These are phyloP conservation scores for Amniataba percoides DNA, from an alignment of 2,797 vertebrate genomes.

Conservation along the genomic window DNA sequence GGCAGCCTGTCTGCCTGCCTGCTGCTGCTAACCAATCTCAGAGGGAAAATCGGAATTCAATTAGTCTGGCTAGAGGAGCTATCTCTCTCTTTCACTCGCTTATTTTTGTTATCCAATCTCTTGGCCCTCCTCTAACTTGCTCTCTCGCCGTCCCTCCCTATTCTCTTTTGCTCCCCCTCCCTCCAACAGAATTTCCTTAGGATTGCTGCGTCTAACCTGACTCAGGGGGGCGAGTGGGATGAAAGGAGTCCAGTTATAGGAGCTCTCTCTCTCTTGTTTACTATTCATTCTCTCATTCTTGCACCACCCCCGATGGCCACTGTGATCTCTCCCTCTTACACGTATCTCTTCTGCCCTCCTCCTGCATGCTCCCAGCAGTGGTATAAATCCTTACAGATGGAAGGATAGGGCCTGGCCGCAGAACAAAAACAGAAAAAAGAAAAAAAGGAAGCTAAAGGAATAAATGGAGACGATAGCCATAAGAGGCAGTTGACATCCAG, in stretches of 20 bases:
- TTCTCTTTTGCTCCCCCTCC: slow-evolving; percentile 16
- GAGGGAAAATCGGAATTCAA: slow-evolving; percentile 81
- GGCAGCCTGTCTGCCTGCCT: slow-evolving; percentile 76
- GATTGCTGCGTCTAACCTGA: slow-evolving; percentile 32
- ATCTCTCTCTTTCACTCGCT: slow-evolving; percentile 47
- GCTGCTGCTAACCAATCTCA: slow-evolving; percentile 79
- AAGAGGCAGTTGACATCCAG: slow-evolving; percentile 66
- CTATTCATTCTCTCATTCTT: slow-evolving; percentile 60
- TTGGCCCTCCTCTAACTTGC: slow-evolving; percentile 43
- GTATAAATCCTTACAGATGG: slow-evolving; percentile 69
- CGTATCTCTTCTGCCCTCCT: slow-evolving; percentile 31
- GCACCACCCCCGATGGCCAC: slow-evolving; percentile 58
- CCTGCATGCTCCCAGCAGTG: slow-evolving; percentile 34
- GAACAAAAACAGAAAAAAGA: slow-evolving; percentile 3
- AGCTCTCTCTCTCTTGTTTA: slow-evolving; percentile 60
- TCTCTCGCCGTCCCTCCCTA: slow-evolving; percentile 25
- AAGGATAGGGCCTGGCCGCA: slow-evolving; percentile 37
- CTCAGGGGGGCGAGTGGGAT: slow-evolving; percentile 51
- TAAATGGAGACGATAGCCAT: slow-evolving; percentile 52
- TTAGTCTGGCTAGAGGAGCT: slow-evolving; percentile 73
- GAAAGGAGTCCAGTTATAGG: slow-evolving; percentile 68
- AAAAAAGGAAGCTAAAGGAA: slow-evolving; percentile 33
- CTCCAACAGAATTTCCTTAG: slow-evolving; percentile 47
- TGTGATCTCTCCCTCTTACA: slow-evolving; percentile 38
- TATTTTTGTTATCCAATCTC: slow-evolving; percentile 69